Base-by-base conservation (phyloP, 2,888 invertebrate species). In the Drosophila neutralis region DNA sequence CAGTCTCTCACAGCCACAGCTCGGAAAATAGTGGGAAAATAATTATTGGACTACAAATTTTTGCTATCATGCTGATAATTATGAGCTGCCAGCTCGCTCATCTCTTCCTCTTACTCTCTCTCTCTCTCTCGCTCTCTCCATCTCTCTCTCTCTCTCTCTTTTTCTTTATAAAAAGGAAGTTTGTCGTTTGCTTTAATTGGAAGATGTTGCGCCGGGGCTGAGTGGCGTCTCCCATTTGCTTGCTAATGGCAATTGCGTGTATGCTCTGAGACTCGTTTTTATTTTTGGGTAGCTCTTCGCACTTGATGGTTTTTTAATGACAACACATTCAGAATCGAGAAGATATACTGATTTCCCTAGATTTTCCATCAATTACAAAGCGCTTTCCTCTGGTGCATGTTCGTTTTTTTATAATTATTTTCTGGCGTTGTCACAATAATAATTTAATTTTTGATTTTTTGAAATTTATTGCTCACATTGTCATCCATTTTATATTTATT, bases 31-130 rank as follows among this genome's bases (percentile, higher is more conserved):
- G 88, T 86, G 85, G 85, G 88, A 86, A 86, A 88, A 86, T 86
- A 88, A 86, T 85, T 82, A 85, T 88, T 63, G 78, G 82, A 78
- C 66, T 80, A 88, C 86, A 83, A 88, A 82, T 78, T 86, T 83
- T 83, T 69, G 83, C 78, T 82, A 86, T 86, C 85, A 86, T 88
- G 88, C 82, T 78, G 88, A 75, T 86, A 86, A 86, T 86, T 85
- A 80, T 67, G 72, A 67, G 72, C 48, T 69, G 52, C 33, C 56
- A 49, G 38, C 49, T 38, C 40, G 15, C 15, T 15, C 57, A 57
- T 33, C 57, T 57, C 51, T n/a, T n/a, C 5, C 42, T 42, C 42
- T 21, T 11, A 4, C 21, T 49, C 4, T 18, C 29, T n/a, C 29
- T n/a, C n/a, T 13, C 40, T 27, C 38, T 21, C 52, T 7, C n/a